Base-by-base conservation (phyloP, 1,140 invertebrate species). In the Probaryconus sp. region DNA sequence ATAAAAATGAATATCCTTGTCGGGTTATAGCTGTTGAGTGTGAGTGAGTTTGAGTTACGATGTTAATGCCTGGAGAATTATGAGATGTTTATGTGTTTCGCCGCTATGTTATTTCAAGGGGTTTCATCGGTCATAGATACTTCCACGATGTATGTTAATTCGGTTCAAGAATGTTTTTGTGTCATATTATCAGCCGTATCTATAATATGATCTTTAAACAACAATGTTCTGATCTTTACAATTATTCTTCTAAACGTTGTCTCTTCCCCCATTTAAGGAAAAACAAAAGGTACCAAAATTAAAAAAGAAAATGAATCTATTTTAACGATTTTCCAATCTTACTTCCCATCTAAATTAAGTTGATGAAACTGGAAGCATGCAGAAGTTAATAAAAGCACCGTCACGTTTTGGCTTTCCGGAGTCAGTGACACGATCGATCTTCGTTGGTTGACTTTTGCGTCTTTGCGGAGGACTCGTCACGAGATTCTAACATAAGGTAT, bases 41-140 rank as follows among this genome's bases (percentile, higher is more conserved):
- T 6, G 5, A 5, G 18, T 43, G 13, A 26, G 53, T 31, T 47
- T 43, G 53, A 65, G 50, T 55, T 65, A 65, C 47, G 53, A 60
- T 68, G 64, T 68, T 60, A 53, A 50, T 51, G 45, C 35, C 45
- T 26, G 53, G 37, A 60, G 53, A 60, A 68, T 68, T 68, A 68
- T 45, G 53, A 51, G 35, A 58, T 51, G 37, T 58, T 68, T 68
- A 68, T 60, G 45, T 51, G 53, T 60, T 58, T 47, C 42, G 40
- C n/a, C 26, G 48, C 10, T n/a, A 20, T 55, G 50, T 55, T 65
- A 55, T 68, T 68, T 51, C 43, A 51, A 60, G 53, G 53, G 45
- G 43, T 37, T 30, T 26, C 31, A 16, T 13, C 40, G 55, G 18
- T 37, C 56, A 38, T 26, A 10, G 31, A 48, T 48, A 60, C 43